These are phyloP conservation scores for Microtus richardsoni DNA, from an alignment of 2,113 vertebrate species.

Conservation along the genomic window DNA sequence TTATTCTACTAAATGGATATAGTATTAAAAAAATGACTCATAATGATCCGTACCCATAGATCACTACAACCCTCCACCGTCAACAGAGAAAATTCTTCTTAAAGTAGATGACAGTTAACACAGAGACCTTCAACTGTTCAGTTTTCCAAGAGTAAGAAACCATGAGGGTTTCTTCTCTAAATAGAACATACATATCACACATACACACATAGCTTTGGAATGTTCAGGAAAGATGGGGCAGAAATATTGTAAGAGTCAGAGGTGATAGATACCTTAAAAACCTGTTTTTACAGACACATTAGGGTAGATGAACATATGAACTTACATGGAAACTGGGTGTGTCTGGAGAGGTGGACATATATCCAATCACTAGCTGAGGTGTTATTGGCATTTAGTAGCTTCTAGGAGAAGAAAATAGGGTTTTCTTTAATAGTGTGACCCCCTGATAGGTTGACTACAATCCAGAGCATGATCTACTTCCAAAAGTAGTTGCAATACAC, in stretches of 20 bases:
- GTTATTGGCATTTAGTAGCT: background rate
- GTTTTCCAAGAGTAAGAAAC: background rate
- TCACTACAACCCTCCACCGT: background rate
- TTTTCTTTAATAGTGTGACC: background rate
- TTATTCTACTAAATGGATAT: background rate
- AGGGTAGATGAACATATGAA: background rate
- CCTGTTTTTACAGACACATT: background rate
- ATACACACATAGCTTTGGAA: background rate
- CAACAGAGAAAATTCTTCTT: background rate
- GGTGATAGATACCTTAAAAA: background rate
- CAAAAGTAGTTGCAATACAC: background rate
- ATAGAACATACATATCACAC: background rate
- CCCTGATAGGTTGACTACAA: background rate
- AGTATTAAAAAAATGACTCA: background rate
- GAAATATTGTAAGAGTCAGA: background rate
- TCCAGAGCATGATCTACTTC: background rate
- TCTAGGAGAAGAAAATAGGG: background rate
- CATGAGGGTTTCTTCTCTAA: background rate
- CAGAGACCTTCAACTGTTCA: background rate
- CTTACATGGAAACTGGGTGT: too few species aligned
- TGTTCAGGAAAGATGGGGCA: background rate
- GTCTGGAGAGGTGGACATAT: background rate
- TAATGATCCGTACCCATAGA: background rate
- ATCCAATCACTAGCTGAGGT: background rate
- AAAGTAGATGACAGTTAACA: background rate